Conservation (phyloP, 1,140 invertebrate species). For the Homarus americanus region DNA sequence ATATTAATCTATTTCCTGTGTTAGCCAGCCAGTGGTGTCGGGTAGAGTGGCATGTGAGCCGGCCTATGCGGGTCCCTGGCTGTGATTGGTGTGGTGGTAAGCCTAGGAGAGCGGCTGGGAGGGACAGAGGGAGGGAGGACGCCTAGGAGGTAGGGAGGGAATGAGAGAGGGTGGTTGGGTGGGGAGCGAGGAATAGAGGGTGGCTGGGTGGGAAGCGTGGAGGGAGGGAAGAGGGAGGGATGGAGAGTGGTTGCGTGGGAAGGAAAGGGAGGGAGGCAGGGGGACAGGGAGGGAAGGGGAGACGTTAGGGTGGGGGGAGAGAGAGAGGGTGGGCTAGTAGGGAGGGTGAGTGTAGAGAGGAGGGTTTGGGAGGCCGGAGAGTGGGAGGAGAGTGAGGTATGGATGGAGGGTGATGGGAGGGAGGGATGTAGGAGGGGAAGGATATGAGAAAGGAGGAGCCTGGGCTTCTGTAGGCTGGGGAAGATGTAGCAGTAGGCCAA, state of each 20-base stretch:
- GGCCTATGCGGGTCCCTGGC: conserved; percentile 20
- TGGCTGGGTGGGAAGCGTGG: background rate
- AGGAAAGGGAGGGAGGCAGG: background rate
- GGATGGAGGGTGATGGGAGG: background rate
- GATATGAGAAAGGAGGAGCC: background rate
- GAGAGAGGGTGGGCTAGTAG: background rate
- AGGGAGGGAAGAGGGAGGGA: background rate
- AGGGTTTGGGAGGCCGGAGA: background rate
- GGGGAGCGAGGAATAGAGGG: background rate
- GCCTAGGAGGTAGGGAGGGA: background rate
- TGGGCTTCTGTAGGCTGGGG: background rate
- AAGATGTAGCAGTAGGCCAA: background rate
- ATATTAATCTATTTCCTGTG: too few species aligned
- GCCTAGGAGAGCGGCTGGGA: conserved; percentile 1
- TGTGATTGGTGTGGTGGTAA: conserved; percentile 28
- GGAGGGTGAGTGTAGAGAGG: background rate
- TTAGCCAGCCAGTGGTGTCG: background rate
- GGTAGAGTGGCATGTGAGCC: conserved; percentile 7
- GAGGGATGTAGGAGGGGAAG: background rate
- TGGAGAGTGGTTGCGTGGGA: background rate
- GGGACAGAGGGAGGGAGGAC: background rate
- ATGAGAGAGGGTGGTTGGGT: background rate
- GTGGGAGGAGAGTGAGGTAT: background rate
- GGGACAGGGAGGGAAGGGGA: background rate
- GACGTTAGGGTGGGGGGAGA: background rate